Base-by-base conservation (phyloP, 2,888 invertebrate species). In the Drosophila sordidapex region DNA sequence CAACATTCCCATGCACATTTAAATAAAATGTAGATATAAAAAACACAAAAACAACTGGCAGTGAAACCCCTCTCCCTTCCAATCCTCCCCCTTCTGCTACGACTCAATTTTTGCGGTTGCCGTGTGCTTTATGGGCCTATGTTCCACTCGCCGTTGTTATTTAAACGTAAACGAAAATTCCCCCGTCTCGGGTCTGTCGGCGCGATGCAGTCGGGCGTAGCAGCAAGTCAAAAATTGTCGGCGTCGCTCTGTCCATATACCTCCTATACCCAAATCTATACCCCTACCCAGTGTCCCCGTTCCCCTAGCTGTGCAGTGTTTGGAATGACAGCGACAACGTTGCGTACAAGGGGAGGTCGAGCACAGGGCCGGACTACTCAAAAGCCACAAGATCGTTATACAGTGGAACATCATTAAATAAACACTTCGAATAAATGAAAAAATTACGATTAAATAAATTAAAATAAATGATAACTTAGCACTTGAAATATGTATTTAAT, bases 141-240 rank as follows among this genome's bases (percentile, higher is more conserved):
- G 58, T 60, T 63, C 40, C 48, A 56, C 60, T 63, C 53, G 46
- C 62, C 46, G 63, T 78, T 76, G 79, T 79, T 79, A 70, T 79
- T 69, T 51, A 54, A 76, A 71, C 57, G 74, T 79, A 79, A 79
- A 76, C 70, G 70, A 76, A 69, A 67, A 65, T 43, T n/a, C 31
- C 54, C 46, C 40, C n/a, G 15, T 11, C 15, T 35, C 35, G 21
- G 29, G 4, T 38, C 33, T 54, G n/a, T 31, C 46, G 74, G 59
- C 58, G 60, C 58, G 59, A 53, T 70, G 74, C 83, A 86, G 77
- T 82, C 76, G 82, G 76, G 82, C 87, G 85, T 69, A 82, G 77
- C 85, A 81, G 70, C 76, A 84, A 87, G 79, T 82, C 85, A 82
- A 82, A 84, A 87, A 79, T 82, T 75, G 80, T 81, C 74, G 74